Percentiles rank a stretch among this genome's conserved stretches.
Evolutionary conservation across 2,888 invertebrate species (phyloP).

Genomic region (Pegoplata infirma): DNA sequence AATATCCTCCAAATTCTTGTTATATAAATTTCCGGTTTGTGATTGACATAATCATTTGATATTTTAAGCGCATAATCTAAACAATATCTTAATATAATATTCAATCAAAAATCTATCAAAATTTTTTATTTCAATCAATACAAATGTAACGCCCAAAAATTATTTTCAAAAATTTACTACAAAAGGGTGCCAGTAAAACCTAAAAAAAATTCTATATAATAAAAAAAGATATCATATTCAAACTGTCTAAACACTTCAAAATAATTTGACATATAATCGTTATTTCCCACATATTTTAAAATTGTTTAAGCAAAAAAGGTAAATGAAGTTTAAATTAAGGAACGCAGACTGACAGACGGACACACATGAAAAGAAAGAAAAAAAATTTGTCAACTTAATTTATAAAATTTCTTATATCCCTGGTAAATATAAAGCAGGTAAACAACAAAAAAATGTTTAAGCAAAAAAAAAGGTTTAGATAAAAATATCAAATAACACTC

Average conservation of each 20-base stretch:
- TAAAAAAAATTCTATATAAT: neutral
- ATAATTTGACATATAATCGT: slow-evolving; percentile 75
- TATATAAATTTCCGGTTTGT: slow-evolving; percentile 33
- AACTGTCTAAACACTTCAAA: slow-evolving; percentile 78
- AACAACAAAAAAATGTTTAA: slow-evolving; percentile 20
- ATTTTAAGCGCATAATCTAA: slow-evolving; percentile 12
- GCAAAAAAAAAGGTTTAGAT: slow-evolving; percentile 4
- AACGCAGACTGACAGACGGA: neutral
- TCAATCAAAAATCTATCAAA: slow-evolving; percentile 11
- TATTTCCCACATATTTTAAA: slow-evolving; percentile 70
- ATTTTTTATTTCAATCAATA: slow-evolving; percentile 47
- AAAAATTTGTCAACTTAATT: slow-evolving; percentile 44
- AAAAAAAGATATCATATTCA: slow-evolving; percentile 46
- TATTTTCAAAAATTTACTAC: neutral
- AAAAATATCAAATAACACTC: slow-evolving; percentile 54
- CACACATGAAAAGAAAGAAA: neutral
- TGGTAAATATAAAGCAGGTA: no score
- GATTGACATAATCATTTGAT: slow-evolving; percentile 32
- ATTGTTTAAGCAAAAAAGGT: neutral
- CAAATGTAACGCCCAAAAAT: slow-evolving; percentile 37
- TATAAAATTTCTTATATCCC: slow-evolving; percentile 8
- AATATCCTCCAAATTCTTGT: neutral
- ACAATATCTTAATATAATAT: neutral
- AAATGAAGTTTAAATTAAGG: neutral
- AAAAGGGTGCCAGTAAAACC: slow-evolving; percentile 32